These are phyloP conservation scores for Leuctra nigra DNA, from an alignment of 2,888 invertebrate species.

Conservation along the genomic window DNA sequence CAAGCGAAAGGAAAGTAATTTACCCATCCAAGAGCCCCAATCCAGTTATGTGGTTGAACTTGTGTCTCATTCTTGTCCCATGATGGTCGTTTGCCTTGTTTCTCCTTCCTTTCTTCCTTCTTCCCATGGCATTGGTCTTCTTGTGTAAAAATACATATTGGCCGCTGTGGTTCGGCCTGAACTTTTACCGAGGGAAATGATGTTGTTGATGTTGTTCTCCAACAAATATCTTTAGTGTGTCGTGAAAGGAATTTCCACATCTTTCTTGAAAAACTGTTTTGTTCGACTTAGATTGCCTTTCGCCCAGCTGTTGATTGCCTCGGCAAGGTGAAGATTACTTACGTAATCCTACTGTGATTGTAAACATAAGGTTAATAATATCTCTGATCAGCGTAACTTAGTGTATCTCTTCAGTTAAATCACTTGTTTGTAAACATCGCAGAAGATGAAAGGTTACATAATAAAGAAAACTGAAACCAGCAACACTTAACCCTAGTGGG, in stretches of 20 bases:
- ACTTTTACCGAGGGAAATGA: not conserved
- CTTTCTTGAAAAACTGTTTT: no score
- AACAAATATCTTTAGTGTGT: not conserved
- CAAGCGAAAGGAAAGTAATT: conserved; percentile 31
- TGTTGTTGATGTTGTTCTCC: not conserved
- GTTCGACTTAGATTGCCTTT: no score
- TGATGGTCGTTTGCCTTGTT: not conserved
- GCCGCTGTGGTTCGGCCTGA: not conserved
- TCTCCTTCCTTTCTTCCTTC: not conserved
- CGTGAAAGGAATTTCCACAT: conserved; percentile 1
- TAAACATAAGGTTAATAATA: no score
- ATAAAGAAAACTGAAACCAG: no score
- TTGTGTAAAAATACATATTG: not conserved
- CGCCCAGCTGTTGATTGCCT: no score
- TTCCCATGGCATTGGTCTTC: not conserved
- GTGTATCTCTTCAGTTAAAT: no score
- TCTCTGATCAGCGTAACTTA: no score
- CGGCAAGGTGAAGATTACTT: no score
- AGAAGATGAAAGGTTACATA: no score
- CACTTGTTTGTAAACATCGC: no score
- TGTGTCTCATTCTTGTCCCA: conserved; percentile 3
- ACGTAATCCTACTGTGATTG: no score
- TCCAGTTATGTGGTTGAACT: conserved; percentile 26
- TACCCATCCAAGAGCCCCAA: conserved; percentile 31
- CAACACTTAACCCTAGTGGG: no score